These are phyloP conservation scores for Euborellia annulipes DNA, from an alignment of 1,140 invertebrate species.

Conservation along the genomic window DNA sequence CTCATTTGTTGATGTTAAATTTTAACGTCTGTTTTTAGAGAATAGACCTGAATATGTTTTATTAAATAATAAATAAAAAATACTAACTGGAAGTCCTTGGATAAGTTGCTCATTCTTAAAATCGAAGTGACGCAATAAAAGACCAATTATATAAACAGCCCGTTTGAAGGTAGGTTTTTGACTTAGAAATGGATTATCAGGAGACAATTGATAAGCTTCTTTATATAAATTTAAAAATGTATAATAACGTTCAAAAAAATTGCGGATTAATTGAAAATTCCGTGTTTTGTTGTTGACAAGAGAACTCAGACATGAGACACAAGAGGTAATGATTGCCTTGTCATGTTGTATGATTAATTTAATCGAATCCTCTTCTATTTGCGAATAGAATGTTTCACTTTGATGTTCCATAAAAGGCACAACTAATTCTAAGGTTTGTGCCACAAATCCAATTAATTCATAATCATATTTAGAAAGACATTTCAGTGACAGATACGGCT, in stretches of 20 bases:
- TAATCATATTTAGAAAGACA: conserved; percentile 21
- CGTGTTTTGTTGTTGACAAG: too few relatives aligned
- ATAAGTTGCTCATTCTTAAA: conserved; percentile 66
- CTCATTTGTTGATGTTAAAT: too few relatives aligned
- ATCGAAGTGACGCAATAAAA: conserved; percentile 91
- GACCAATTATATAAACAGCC: conserved; percentile 84
- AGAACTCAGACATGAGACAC: too few relatives aligned
- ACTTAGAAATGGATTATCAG: too few relatives aligned
- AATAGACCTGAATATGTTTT: neutral
- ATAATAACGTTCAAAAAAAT: too few relatives aligned
- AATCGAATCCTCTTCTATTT: too few relatives aligned
- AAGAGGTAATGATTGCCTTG: too few relatives aligned
- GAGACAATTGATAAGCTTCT: too few relatives aligned
- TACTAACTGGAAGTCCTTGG: conserved; percentile 39
- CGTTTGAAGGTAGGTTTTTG: conserved; percentile 68
- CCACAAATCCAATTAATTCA: conserved; percentile 19
- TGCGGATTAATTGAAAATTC: too few relatives aligned
- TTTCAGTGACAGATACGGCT: conserved; percentile 39
- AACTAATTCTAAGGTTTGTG: conserved; percentile 35
- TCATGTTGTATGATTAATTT: too few relatives aligned
- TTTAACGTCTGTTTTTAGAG: too few relatives aligned
- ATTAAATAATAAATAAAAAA: conserved; percentile 2
- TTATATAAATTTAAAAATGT: too few relatives aligned
- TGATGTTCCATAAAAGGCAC: conserved; percentile 44
- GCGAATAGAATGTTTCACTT: conserved; percentile 32